Evolutionary conservation across 2,797 vertebrate species (phyloP).

Genomic region (Coreius guichenoti): DNA sequence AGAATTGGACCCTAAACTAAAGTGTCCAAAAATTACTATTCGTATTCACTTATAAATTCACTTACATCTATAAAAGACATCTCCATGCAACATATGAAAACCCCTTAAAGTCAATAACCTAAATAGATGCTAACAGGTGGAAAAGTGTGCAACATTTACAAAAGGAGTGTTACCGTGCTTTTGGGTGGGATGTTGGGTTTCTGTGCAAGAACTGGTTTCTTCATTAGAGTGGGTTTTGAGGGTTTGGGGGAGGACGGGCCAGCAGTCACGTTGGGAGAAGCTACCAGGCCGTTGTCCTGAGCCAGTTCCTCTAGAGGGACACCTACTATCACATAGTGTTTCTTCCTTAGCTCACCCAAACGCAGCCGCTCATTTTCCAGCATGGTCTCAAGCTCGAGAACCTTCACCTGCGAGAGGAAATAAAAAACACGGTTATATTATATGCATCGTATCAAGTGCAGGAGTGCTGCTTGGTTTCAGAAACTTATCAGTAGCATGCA

Average conservation of each 20-base stretch:
- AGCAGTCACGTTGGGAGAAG: slow-evolving; percentile 4
- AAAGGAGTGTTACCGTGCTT: slow-evolving; percentile 69
- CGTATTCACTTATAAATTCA: no score
- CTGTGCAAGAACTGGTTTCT: slow-evolving; percentile 88
- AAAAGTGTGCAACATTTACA: not conserved
- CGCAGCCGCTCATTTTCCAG: slow-evolving; percentile 89
- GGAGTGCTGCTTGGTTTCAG: not conserved
- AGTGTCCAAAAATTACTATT: no score
- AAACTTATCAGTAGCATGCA: not conserved
- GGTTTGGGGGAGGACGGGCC: slow-evolving; percentile 73
- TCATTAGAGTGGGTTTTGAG: slow-evolving; percentile 76
- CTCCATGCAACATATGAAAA: not conserved
- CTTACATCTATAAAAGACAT: not conserved
- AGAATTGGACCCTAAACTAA: no score
- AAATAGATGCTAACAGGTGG: not conserved
- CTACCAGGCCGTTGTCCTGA: slow-evolving; percentile 69
- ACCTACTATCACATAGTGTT: slow-evolving; percentile 89
- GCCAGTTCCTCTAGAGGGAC: slow-evolving; percentile 64
- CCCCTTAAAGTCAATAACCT: not conserved
- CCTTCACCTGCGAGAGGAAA: slow-evolving; percentile 84
- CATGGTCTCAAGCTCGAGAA: slow-evolving; percentile 89
- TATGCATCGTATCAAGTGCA: not conserved
- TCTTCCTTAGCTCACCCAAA: slow-evolving; percentile 91
- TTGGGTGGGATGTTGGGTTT: slow-evolving; percentile 82
- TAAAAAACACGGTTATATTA: not conserved